Evolutionary conservation across 2,797 vertebrate species (phyloP).

Genomic region (Coreius guichenoti): DNA sequence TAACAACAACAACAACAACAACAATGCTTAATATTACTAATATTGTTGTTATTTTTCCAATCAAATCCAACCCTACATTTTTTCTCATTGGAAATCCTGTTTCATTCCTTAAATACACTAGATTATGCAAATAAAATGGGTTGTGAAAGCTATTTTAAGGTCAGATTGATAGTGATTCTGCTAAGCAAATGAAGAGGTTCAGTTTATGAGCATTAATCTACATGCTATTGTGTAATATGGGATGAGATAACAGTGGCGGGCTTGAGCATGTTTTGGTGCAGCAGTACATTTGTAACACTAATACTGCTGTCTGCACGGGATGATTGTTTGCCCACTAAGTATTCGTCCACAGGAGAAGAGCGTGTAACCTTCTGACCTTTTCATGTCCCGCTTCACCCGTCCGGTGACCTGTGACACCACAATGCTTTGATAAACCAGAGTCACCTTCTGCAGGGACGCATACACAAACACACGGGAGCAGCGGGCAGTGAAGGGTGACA

Average conservation of each 20-base stretch:
- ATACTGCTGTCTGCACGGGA: slow-evolving; percentile 11
- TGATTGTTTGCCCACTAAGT: slow-evolving; percentile 19
- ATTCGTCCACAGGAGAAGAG: slow-evolving; percentile 15
- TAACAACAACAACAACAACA: not conserved
- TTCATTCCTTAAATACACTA: not conserved
- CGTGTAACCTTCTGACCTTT: slow-evolving; percentile 42
- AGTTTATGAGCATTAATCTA: not conserved
- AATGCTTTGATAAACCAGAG: slow-evolving; percentile 46
- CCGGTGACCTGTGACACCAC: slow-evolving; percentile 51
- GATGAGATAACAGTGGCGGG: not conserved
- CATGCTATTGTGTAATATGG: not conserved
- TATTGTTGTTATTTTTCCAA: not conserved
- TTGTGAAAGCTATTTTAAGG: not conserved
- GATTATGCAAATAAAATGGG: not conserved
- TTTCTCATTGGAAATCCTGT: not conserved
- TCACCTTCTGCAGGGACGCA: slow-evolving; percentile 35
- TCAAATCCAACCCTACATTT: not conserved
- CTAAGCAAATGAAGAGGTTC: not conserved
- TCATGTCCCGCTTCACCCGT: slow-evolving; percentile 35
- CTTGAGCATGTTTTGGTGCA: not conserved
- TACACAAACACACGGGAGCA: slow-evolving; percentile 42
- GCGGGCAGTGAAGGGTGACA: slow-evolving; percentile 67
- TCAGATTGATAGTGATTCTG: not conserved
- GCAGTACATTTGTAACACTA: slow-evolving; percentile 19
- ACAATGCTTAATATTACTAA: not conserved